Evolutionary conservation across 2,797 vertebrate genomes (phyloP).

Genomic region (Calcarius lapponicus): DNA sequence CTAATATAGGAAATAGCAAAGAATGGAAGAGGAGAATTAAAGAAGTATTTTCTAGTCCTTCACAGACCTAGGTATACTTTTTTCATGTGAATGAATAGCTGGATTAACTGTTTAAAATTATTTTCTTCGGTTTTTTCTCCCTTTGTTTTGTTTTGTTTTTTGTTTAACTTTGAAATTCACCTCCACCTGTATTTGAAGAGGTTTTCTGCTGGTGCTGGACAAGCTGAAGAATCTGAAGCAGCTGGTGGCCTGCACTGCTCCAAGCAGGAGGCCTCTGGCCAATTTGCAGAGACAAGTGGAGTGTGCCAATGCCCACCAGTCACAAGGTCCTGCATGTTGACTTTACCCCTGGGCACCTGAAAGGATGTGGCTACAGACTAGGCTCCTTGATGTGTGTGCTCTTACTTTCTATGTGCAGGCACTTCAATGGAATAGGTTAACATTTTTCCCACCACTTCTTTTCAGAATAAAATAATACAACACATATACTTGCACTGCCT

Average conservation of each 20-base stretch:
- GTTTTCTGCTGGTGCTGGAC: not conserved
- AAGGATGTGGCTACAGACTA: not conserved
- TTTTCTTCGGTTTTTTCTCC: accelerated
- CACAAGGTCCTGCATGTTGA: not conserved
- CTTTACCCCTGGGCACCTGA: not conserved
- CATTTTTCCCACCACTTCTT: not conserved
- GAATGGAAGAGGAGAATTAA: not conserved
- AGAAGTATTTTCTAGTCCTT: not conserved
- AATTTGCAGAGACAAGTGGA: not conserved
- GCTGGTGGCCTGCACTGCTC: not conserved
- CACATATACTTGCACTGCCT: accelerated
- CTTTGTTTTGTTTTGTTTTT: not conserved
- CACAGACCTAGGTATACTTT: not conserved
- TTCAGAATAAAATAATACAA: not conserved
- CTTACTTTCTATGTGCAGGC: not conserved
- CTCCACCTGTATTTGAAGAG: not conserved
- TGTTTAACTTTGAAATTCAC: not conserved
- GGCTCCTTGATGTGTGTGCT: not conserved
- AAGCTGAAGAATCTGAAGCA: not conserved
- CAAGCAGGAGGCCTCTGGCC: not conserved
- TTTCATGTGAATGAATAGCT: not conserved
- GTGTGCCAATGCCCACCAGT: not conserved
- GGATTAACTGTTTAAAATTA: not conserved
- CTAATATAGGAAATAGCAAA: not conserved
- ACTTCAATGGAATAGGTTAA: not conserved